phyloP scores from a whole-genome alignment of 1,140 invertebrate genomes.

The Chrysomallon squamiferum region DNA sequence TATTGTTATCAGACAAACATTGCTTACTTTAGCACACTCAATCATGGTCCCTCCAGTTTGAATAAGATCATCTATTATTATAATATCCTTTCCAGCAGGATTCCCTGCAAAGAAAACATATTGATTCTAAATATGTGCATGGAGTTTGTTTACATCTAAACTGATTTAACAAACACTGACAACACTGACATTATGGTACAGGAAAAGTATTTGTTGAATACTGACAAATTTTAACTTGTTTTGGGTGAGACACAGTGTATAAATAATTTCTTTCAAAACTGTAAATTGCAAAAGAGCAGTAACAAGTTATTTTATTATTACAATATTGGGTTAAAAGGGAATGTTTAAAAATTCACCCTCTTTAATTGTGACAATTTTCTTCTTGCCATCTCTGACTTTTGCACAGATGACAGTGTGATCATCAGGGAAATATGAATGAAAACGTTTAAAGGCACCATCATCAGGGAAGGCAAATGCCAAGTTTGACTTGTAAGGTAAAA shows the following conservation, averaged over 20 bases:
- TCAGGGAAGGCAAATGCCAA: slow-evolving; percentile 61
- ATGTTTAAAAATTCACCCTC: too few relatives aligned
- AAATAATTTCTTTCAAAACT: too few relatives aligned
- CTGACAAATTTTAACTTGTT: too few relatives aligned
- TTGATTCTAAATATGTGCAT: background rate
- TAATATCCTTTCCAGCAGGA: slow-evolving; percentile 54
- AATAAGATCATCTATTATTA: slow-evolving; percentile 63
- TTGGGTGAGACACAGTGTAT: too few relatives aligned
- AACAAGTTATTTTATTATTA: too few relatives aligned
- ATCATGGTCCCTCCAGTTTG: slow-evolving; percentile 62
- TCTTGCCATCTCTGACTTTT: slow-evolving; percentile 57
- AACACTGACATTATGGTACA: background rate
- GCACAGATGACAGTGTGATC: slow-evolving; percentile 55
- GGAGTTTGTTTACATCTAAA: slow-evolving; percentile 1
- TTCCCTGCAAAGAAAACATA: slow-evolving; percentile 48
- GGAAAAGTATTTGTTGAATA: too few relatives aligned
- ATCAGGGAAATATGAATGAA: slow-evolving; percentile 51
- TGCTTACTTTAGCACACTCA: slow-evolving; percentile 59
- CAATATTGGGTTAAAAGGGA: too few relatives aligned
- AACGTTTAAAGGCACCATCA: slow-evolving; percentile 63
- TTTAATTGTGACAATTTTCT: slow-evolving; percentile 58
- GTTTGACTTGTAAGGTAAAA: slow-evolving; percentile 32
- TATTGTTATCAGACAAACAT: too few relatives aligned
- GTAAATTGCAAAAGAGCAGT: too few relatives aligned
- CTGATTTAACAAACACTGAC: background rate